Evolutionary conservation across 2,888 invertebrate species (phyloP).

Genomic region (Thera obeliscata): DNA sequence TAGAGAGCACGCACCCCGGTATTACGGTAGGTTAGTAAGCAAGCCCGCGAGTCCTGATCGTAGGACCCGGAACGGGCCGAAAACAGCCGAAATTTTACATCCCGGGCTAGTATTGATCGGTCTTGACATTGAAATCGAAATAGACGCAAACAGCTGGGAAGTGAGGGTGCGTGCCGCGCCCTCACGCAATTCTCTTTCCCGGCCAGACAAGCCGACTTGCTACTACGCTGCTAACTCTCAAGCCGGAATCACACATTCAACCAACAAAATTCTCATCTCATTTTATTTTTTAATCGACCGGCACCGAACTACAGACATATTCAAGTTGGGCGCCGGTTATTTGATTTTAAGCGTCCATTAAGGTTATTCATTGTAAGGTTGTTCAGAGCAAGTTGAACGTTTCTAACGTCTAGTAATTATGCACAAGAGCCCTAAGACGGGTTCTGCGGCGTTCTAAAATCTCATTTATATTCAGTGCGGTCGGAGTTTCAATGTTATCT

Average conservation of each 20-base stretch:
- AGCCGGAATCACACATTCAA: slow-evolving; percentile 34
- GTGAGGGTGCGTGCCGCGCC: slow-evolving; percentile 72
- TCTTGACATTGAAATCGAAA: slow-evolving; percentile 84
- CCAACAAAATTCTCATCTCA: slow-evolving; percentile 38
- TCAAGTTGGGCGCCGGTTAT: slow-evolving; percentile 36
- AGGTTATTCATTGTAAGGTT: slow-evolving; percentile 67
- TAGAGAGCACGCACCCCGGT: slow-evolving; percentile 74
- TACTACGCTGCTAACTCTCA: slow-evolving; percentile 4
- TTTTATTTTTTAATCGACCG: slow-evolving; percentile 25
- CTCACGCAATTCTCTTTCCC: slow-evolving; percentile 61
- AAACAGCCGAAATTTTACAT: slow-evolving; percentile 80
- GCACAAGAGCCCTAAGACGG: slow-evolving; percentile 75
- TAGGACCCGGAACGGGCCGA: slow-evolving; percentile 78
- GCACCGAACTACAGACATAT: slow-evolving; percentile 31
- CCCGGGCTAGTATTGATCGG: slow-evolving; percentile 82
- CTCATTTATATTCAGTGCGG: slow-evolving; percentile 84
- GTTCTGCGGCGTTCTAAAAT: slow-evolving; percentile 74
- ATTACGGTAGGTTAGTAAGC: slow-evolving; percentile 84
- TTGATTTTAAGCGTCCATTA: slow-evolving; percentile 61
- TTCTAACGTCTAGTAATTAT: slow-evolving; percentile 76
- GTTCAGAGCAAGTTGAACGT: slow-evolving; percentile 64
- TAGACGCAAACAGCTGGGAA: slow-evolving; percentile 81
- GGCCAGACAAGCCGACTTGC: slow-evolving; percentile 41
- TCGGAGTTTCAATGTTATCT: slow-evolving; percentile 83
- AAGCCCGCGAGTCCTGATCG: slow-evolving; percentile 69